These are phyloP conservation scores for Pterophyllum scalare DNA, from an alignment of 2,113 vertebrate genomes.

Conservation along the genomic window DNA sequence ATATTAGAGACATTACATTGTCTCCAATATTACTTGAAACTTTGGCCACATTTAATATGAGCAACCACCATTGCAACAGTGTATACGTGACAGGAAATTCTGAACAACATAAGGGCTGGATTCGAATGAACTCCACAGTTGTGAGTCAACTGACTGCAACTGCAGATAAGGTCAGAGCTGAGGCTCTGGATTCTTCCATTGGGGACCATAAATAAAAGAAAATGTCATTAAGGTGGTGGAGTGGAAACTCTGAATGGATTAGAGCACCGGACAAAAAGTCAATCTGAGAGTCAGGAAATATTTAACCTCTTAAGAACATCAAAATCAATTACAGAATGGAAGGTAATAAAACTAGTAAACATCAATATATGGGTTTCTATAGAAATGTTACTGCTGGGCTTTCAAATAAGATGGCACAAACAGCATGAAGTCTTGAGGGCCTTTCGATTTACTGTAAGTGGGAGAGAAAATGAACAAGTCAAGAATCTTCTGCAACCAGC, in stretches of 20 bases:
- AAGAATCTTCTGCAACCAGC: too few relatives aligned
- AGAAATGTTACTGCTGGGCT: not conserved
- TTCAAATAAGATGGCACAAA: too few relatives aligned
- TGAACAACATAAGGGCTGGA: not conserved
- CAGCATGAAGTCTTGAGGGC: too few relatives aligned
- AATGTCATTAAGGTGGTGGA: not conserved
- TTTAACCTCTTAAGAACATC: conserved; percentile 2
- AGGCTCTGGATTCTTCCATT: not conserved
- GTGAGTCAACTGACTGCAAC: not conserved
- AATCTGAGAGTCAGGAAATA: not conserved
- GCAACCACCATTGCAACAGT: not conserved
- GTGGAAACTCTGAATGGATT: not conserved
- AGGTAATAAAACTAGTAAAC: not conserved
- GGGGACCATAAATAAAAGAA: not conserved
- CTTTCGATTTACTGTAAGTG: too few relatives aligned
- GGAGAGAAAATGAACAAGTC: too few relatives aligned
- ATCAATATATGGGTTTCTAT: conserved; percentile 16
- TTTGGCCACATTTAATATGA: not conserved
- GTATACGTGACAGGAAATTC: not conserved
- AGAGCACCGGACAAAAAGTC: not conserved
- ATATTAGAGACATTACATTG: not conserved
- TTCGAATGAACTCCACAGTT: not conserved
- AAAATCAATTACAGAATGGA: conserved; percentile 13
- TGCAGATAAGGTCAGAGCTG: not conserved
- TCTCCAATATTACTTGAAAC: not conserved